A percentile compares a stretch with the other conserved stretches of the same genome.
phyloP scores from a whole-genome alignment of 35 echinoderm and acorn worm genomes.

The Acanthaster planci region DNA sequence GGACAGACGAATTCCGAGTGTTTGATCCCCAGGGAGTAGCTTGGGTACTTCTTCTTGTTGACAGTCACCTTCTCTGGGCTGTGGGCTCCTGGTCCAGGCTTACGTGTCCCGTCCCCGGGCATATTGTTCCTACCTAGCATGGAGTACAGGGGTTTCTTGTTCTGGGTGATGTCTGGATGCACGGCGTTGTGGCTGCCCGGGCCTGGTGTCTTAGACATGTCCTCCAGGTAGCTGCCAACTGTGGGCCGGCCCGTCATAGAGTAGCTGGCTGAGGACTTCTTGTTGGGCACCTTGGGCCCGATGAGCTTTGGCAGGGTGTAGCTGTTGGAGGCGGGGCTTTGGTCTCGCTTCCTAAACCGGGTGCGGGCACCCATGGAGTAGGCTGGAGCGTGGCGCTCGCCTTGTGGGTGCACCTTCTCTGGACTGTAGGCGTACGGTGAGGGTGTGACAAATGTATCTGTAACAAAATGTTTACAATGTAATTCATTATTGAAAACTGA shows the following conservation, averaged over 20 bases:
- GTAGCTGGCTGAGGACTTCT: constrained; percentile 76
- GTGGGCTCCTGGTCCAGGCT: constrained; percentile 91
- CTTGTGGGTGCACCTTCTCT: constrained; percentile 94
- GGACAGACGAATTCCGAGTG: constrained; percentile 96
- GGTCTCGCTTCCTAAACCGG: constrained; percentile 87
- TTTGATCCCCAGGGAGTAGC: constrained; percentile 79
- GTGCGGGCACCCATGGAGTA: constrained; percentile 92
- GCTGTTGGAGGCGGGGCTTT: constrained; percentile 85
- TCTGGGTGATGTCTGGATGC: constrained; percentile 60
- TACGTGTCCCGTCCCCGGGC: constrained; percentile 65
- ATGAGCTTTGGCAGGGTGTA: constrained; percentile 71
- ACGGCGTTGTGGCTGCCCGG: constrained; percentile 83
- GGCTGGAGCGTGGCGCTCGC: constrained; percentile 81
- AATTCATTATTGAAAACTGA: background rate
- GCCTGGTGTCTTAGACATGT: constrained; percentile 88
- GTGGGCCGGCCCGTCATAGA: constrained; percentile 86
- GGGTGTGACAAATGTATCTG: constrained; percentile 93
- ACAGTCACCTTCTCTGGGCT: constrained; percentile 88
- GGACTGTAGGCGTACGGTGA: constrained; percentile 95
- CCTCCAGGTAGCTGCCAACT: constrained; percentile 94
- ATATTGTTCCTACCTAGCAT: constrained; percentile 82
- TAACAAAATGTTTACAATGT: constrained; percentile 15
- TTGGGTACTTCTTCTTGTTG: constrained; percentile 78
- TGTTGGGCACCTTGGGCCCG: constrained; percentile 82
- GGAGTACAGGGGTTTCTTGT: constrained; percentile 90